Conservation (phyloP, 2,113 vertebrate species). For the Tauraco erythrolophus region DNA sequence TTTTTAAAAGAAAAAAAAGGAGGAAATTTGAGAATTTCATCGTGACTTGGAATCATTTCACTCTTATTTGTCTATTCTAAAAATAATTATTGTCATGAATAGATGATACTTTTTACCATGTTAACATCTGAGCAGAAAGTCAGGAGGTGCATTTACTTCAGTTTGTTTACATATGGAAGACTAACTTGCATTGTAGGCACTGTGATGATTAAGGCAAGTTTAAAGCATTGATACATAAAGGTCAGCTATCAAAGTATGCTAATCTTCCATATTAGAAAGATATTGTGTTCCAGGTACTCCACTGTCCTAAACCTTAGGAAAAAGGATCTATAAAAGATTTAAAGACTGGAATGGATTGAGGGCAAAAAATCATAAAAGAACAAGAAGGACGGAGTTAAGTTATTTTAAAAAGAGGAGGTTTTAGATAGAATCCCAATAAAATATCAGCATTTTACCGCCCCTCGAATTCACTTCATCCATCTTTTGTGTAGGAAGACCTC, state of each 20-base stretch:
- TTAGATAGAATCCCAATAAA: not conserved
- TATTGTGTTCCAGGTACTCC: not conserved
- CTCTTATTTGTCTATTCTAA: slow-evolving; percentile 13
- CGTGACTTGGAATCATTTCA: slow-evolving; percentile 28
- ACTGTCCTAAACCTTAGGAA: not conserved
- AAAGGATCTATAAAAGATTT: not conserved
- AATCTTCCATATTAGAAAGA: not conserved
- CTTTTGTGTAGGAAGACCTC: not conserved
- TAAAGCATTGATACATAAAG: not conserved
- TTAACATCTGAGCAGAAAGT: slow-evolving; percentile 1
- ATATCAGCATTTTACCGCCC: not conserved
- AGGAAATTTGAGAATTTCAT: slow-evolving; percentile 16
- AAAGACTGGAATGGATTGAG: not conserved
- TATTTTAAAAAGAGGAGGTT: not conserved
- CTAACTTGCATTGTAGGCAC: not conserved
- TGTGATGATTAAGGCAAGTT: not conserved
- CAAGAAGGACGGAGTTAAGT: not conserved
- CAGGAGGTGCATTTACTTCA: not conserved
- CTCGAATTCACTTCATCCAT: not conserved
- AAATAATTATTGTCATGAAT: slow-evolving; percentile 25
- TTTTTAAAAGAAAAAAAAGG: not conserved
- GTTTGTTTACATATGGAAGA: not conserved
- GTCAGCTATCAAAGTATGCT: not conserved
- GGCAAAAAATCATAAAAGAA: not conserved
- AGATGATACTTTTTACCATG: not conserved